Conservation (phyloP, 2,797 vertebrate species). For the Galago senegalensis region DNA sequence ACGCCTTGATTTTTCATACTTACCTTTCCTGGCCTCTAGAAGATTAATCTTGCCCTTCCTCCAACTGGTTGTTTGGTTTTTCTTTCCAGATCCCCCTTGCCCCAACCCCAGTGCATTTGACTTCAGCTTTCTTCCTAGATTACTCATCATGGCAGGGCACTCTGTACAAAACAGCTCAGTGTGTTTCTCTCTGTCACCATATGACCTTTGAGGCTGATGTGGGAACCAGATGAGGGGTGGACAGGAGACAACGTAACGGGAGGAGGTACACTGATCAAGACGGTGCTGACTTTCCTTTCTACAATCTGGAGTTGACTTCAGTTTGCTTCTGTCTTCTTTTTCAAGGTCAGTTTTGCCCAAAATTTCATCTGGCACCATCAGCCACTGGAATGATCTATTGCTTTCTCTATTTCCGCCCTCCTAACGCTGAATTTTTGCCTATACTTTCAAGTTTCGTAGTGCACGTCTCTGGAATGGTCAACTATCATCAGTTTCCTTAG, state of each 20-base stretch:
- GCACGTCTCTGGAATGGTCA: conserved; percentile 28
- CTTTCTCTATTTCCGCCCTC: background rate
- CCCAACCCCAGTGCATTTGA: background rate
- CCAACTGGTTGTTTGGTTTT: background rate
- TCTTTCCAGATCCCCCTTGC: background rate
- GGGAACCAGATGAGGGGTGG: background rate
- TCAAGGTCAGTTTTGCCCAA: background rate
- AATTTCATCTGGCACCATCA: background rate
- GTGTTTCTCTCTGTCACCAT: background rate
- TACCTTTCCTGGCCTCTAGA: background rate
- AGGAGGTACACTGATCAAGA: background rate
- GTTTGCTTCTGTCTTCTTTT: background rate
- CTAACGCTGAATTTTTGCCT: conserved; percentile 45
- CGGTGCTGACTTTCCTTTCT: background rate
- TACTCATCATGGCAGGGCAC: background rate
- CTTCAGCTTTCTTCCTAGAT: background rate
- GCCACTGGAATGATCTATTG: conserved; percentile 14
- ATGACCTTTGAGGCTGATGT: background rate
- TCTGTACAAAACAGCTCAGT: background rate
- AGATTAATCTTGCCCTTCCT: background rate
- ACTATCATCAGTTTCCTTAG: conserved; percentile 36
- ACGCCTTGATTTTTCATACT: background rate
- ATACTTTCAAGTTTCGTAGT: conserved; percentile 44
- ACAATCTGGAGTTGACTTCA: background rate
- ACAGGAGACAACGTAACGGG: background rate